A percentile compares a stretch with the other conserved stretches of the same genome.
These are phyloP conservation scores for Malurus elegans DNA, from an alignment of 2,113 vertebrate genomes.

Conservation along the genomic window DNA sequence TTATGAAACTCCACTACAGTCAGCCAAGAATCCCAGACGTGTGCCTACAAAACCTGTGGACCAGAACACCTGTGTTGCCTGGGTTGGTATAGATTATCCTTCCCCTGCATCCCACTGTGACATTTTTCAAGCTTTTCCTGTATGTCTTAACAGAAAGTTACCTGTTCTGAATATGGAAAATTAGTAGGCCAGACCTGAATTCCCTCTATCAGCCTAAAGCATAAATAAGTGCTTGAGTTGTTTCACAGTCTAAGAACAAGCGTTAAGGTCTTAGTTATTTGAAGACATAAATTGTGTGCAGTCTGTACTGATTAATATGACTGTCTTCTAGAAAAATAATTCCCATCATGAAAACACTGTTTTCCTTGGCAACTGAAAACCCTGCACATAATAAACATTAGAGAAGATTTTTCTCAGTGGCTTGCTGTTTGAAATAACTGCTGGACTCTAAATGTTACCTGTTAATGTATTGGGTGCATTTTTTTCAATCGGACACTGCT, in stretches of 20 bases:
- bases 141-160: not conserved
- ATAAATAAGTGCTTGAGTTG: not conserved
- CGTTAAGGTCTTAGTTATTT: not conserved
- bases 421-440: not conserved
- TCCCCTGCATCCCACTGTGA: accelerated
- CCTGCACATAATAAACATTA: not conserved
- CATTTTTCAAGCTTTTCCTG: not conserved
- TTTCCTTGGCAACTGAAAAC: not conserved
- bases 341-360: not conserved
- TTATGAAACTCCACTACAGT: conserved; percentile 52
- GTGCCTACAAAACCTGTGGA: conserved; percentile 73
- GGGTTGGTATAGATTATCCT: conserved; percentile 60
- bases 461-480: not conserved
- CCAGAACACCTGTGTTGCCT: conserved; percentile 36
- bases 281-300: not conserved
- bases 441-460: not conserved
- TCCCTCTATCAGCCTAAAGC: not conserved
- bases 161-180: not conserved
- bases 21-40: conserved; percentile 69
- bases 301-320: not conserved
- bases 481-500: not conserved
- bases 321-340: not conserved
- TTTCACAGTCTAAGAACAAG: not conserved
- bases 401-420: not conserved
- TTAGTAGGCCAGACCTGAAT: not conserved